Percentiles rank a stretch among this genome's conserved stretches.
Evolutionary conservation across 2,113 vertebrate genomes (phyloP).

Genomic region (Hystrix brachyura): DNA sequence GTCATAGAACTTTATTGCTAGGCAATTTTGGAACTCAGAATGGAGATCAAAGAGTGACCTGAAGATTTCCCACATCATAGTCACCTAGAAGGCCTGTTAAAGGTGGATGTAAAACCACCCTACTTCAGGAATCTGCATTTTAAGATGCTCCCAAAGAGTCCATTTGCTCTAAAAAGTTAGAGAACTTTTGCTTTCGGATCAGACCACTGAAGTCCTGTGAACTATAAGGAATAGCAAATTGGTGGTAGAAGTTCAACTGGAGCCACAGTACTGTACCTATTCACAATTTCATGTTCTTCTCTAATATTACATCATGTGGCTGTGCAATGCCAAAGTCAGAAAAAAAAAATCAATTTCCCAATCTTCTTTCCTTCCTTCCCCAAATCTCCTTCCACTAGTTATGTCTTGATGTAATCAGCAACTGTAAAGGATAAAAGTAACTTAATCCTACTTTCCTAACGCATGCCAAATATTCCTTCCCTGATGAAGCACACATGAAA

Average conservation of each 20-base stretch:
- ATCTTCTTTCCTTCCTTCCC: not conserved
- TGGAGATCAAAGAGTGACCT: not conserved
- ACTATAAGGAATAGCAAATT: not conserved
- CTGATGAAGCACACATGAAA: slow-evolving; percentile 21
- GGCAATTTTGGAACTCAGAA: not conserved
- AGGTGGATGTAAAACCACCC: not conserved
- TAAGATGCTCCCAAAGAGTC: not conserved
- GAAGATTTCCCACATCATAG: not conserved
- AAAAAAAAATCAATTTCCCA: not conserved
- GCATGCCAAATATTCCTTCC: slow-evolving; percentile 44
- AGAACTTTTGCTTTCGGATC: not conserved
- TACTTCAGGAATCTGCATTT: not conserved
- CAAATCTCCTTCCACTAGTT: not conserved
- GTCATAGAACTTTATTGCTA: not conserved
- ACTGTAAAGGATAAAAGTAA: slow-evolving; percentile 23
- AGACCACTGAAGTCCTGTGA: not conserved
- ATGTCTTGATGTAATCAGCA: slow-evolving; percentile 31
- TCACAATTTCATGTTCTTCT: not conserved
- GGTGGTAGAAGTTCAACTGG: not conserved
- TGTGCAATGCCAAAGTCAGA: not conserved
- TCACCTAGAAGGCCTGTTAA: not conserved
- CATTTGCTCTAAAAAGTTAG: not conserved
- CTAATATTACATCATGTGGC: not conserved
- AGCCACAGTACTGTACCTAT: not conserved
- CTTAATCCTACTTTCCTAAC: slow-evolving; percentile 10